phyloP scores from a whole-genome alignment of 2,113 vertebrate species.

The Aepyceros melampus region DNA sequence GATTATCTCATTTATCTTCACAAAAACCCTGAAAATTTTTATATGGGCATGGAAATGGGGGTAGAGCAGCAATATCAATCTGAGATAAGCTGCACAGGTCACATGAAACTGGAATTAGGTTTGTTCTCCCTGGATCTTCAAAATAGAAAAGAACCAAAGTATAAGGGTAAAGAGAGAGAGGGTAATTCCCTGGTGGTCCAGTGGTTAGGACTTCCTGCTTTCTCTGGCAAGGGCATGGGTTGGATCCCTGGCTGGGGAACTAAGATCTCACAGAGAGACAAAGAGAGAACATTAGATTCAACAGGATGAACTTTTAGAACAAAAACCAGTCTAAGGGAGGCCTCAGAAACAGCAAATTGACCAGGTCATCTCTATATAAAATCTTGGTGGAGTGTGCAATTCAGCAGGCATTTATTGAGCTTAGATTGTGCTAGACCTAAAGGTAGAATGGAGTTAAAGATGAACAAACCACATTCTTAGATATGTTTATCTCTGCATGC shows the following conservation, averaged over 20 bases:
- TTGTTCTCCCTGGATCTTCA: not conserved
- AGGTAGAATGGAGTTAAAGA: not conserved
- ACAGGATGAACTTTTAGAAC: not conserved
- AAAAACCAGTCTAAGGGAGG: not conserved
- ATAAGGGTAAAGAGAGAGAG: not conserved
- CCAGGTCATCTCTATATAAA: not conserved
- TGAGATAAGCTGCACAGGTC: not conserved
- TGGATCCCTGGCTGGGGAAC: not conserved
- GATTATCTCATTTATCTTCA: constrained; percentile 39
- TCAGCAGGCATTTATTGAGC: not conserved
- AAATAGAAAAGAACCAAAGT: not conserved
- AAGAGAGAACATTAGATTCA: not conserved
- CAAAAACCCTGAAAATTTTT: constrained; percentile 6
- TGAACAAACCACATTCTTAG: not conserved
- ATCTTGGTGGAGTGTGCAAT: not conserved
- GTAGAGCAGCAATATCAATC: not conserved
- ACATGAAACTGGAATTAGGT: not conserved
- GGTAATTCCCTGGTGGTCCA: not conserved
- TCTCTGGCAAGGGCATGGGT: not conserved
- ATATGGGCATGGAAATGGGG: not conserved
- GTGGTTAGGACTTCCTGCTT: not conserved
- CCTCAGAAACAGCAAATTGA: not conserved
- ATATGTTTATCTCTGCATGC: not conserved
- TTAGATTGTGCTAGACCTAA: not conserved
- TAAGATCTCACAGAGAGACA: not conserved